Base-by-base conservation (phyloP, 2,797 vertebrate genomes). In the Arnoldichthys spilopterus region DNA sequence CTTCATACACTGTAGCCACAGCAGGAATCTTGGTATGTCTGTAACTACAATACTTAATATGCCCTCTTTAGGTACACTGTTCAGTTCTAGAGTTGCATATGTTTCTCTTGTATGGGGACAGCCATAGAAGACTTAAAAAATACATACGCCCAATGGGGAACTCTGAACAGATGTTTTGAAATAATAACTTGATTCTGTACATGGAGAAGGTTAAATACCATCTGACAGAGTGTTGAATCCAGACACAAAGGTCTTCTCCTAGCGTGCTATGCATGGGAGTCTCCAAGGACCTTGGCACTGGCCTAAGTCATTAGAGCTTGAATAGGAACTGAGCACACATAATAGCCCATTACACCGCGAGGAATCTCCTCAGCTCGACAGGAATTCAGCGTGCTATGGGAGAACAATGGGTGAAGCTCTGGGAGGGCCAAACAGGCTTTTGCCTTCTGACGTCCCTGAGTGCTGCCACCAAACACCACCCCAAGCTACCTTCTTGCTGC, bases 311-410 rank as follows among this genome's bases (percentile, higher is more conserved):
- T 90, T 89, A 88, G 85, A 83, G 83, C 72, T 88, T 92, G 88
- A 93, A 93, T 90, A 86, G 90, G 84, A 79, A 56, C 49, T 75
- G 83, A 77, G 53, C 83, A 54, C 89, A 91, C 88, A 93, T 92
- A 93, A 93, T 91, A 81, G 88, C 80, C 81, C 90, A 90, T 91
- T 90, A 87, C 87, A 79, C 63, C 11, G 76, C 68, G 2, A 91
- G 91, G 89, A 92, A 92, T 92, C 92, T 92, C 89, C 85, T 85
- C 78, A 15, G 84, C 90, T 85, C 81, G 0, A 84, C 86, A 90
- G 90, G 91, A 92, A 93, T 93, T 89, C 87, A 86, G 51, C 79
- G 84, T 72, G 49, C 81, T 26, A 74, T 58, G 78, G 82, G 58
- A 32, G 3, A 92, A 94, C 93, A 94, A 93, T 93, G 83, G 91